phyloP scores from a whole-genome alignment of 2,113 vertebrate genomes.

The Sphaerodactylus townsendi region DNA sequence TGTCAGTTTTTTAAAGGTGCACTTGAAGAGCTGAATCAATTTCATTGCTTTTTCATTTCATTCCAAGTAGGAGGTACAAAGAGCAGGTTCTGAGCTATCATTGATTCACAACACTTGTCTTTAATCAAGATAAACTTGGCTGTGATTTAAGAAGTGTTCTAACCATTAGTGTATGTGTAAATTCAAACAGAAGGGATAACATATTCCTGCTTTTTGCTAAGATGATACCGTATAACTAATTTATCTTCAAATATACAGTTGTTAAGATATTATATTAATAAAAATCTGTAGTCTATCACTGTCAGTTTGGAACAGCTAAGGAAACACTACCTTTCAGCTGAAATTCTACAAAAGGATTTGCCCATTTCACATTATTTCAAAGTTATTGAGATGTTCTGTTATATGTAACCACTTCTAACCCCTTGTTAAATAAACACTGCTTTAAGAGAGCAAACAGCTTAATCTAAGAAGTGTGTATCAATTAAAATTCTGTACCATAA shows the following conservation, averaged over 20 bases:
- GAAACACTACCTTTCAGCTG: background rate
- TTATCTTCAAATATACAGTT: background rate
- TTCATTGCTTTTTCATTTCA: constrained; percentile 48
- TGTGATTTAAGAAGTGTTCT: constrained; percentile 52
- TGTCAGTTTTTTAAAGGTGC: background rate
- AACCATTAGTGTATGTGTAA: constrained; percentile 46
- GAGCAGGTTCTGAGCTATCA: constrained; percentile 47
- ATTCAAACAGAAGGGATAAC: constrained; percentile 38
- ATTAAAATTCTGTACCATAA: background rate
- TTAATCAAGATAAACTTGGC: constrained; percentile 64
- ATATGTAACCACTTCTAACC: background rate
- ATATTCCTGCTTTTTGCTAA: constrained; percentile 11
- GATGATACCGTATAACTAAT: constrained; percentile 20
- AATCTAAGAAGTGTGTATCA: background rate
- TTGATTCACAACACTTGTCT: constrained; percentile 67
- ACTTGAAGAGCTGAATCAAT: constrained; percentile 54
- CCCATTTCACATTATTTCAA: background rate
- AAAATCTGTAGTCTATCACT: background rate
- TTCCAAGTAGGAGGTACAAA: constrained; percentile 46
- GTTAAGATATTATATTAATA: constrained; percentile 9
- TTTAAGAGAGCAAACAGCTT: background rate
- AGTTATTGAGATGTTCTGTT: background rate
- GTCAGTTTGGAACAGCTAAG: constrained; percentile 5
- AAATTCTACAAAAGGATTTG: constrained; percentile 16
- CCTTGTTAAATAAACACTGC: background rate